Base-by-base conservation (phyloP, 2,797 vertebrate genomes). In the Leptatherina wallacei region DNA sequence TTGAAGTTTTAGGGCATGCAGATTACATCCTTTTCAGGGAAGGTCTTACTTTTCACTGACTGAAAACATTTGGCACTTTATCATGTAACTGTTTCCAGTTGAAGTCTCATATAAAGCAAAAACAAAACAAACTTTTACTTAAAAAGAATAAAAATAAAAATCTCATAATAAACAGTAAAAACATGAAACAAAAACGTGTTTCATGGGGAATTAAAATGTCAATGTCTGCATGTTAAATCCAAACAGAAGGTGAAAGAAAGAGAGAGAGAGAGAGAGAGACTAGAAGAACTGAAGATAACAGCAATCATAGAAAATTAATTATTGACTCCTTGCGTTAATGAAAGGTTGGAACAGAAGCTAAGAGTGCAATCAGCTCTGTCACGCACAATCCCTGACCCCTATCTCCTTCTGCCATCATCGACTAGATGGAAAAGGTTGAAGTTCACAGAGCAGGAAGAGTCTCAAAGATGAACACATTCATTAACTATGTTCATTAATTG, bases 291-390 rank as follows among this genome's bases (percentile, higher is more conserved):
- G 54, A 77, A 84, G 89, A 93, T 90, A 90, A 91, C 81, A 80
- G 85, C 85, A 92, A 93, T 91, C 88, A 90, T 75, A 84, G 80
- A 84, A 81, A 90, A 91, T 92, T 80, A 89, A 93, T 89, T 85
- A 90, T 85, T 88, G 89, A 87, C 80, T 86, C 76, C 75, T 81
- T 83, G 85, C 92, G 88, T 90, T 92, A 93, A 93, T 93, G 84
- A 90, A 79, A 85, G 89, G 85, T 90, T 91, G 85, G 78, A 74
- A 86, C 70, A 86, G 71, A 88, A 89, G 90, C 85, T 84, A 92
- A 90, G 80, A 61, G 85, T 79, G 74, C 91, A 92, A 91, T 93
- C 90, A 92, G 78, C 83, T 86, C 73, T n/a, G 56, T 77, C 83
- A 80, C 44, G 62, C 65, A 85, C 75, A 74, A 79, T 85, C 73